Percentiles rank a stretch among this genome's conserved stretches.
phyloP scores from a whole-genome alignment of 2,888 invertebrate genomes.

The Neuroscelio doddi region DNA sequence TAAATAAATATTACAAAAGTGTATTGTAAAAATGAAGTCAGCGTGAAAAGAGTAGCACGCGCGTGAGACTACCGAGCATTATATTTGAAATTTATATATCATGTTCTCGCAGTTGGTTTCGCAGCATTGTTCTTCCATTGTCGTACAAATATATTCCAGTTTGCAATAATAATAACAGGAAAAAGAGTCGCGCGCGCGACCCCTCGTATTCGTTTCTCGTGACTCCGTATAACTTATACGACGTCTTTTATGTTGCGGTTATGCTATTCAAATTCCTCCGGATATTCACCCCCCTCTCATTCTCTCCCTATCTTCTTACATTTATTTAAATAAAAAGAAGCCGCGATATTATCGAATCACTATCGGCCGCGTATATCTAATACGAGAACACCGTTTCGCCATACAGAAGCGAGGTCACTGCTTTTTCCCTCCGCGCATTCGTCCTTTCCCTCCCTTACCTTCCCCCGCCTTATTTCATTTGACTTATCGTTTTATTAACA shows the following conservation, averaged over 20 bases:
- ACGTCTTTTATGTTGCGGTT: conserved; percentile 45
- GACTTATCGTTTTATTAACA: conserved; percentile 42
- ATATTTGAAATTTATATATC: conserved; percentile 36
- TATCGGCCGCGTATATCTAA: conserved; percentile 63
- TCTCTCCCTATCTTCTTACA: conserved; percentile 20
- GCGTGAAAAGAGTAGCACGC: conserved; percentile 24
- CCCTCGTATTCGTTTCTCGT: conserved; percentile 32
- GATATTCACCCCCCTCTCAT: conserved; percentile 22
- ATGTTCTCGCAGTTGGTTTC: conserved; percentile 26
- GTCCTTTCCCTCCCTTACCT: conserved; percentile 2
- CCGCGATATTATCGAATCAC: conserved; percentile 57
- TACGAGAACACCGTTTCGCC: conserved; percentile 42
- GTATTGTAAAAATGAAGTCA: background rate
- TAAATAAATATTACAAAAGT: no score
- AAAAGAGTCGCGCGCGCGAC: conserved; percentile 14
- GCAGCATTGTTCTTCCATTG: conserved; percentile 27
- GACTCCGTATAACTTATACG: conserved; percentile 40
- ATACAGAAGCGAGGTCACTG: conserved; percentile 42
- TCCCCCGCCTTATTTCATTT: conserved; percentile 30
- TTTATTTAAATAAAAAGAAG: conserved; percentile 50
- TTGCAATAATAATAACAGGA: conserved; percentile 31
- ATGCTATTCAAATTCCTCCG: conserved; percentile 50
- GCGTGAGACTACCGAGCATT: conserved; percentile 1
- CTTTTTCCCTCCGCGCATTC: conserved; percentile 12
- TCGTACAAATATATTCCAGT: conserved; percentile 38